A percentile compares a stretch with the other conserved stretches of the same genome.
phyloP scores from a whole-genome alignment of 2,797 vertebrate genomes.

The Brachymystax lenok region DNA sequence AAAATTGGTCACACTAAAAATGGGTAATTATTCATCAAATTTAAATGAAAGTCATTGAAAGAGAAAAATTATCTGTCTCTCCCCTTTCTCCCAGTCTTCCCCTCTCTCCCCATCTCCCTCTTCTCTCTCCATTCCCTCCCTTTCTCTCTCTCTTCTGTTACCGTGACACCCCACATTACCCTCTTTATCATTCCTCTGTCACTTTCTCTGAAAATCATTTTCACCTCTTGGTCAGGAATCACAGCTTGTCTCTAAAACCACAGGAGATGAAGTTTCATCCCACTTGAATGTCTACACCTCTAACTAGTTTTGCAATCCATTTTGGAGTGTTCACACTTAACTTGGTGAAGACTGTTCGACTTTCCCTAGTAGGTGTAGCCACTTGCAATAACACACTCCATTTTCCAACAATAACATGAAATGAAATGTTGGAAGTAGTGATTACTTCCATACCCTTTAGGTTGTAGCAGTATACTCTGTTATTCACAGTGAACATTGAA shows the following conservation, averaged over 20 bases:
- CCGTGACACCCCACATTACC: slow-evolving; percentile 6
- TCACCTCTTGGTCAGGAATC: slow-evolving; percentile 38
- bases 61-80: not conserved
- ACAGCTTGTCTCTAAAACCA: slow-evolving; percentile 38
- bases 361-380: not conserved
- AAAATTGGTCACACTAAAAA: too few species aligned
- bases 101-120: not conserved
- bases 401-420: not conserved
- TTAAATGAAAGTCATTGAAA: not conserved
- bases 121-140: not conserved
- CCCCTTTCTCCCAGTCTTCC: not conserved
- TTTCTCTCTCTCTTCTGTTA: not conserved
- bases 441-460: too few species aligned
- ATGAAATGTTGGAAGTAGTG: not conserved
- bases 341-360: not conserved
- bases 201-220: slow-evolving; percentile 48
- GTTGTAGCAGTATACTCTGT: too few species aligned
- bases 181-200: slow-evolving; percentile 12
- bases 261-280: slow-evolving; percentile 5
- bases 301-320: not conserved
- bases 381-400: not conserved
- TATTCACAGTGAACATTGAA: too few species aligned
- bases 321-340: not conserved
- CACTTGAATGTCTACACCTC: slow-evolving; percentile 8
- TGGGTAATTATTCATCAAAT: not conserved